Conservation (phyloP, 2,888 invertebrate species). For the Ormyrus nitidulus region DNA sequence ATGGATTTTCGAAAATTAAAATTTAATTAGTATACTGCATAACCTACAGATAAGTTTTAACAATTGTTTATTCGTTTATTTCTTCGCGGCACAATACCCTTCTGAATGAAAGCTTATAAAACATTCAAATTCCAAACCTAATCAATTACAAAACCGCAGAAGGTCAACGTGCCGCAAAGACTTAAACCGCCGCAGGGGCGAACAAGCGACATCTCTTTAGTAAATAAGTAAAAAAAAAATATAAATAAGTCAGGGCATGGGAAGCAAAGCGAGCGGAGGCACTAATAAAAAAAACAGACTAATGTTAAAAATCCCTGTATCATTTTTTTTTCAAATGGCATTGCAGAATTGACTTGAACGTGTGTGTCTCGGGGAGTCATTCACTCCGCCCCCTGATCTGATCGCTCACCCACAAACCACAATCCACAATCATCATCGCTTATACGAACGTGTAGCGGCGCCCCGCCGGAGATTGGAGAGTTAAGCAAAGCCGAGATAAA, state of each 20-base stretch:
- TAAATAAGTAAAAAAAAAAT: not conserved
- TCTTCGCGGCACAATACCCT: too few relatives aligned
- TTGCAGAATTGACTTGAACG: conserved; percentile 68
- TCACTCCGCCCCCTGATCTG: conserved; percentile 34
- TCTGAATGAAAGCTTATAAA: too few relatives aligned
- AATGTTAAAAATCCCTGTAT: conserved; percentile 40
- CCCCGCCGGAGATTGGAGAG: not conserved
- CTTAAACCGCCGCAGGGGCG: too few relatives aligned
- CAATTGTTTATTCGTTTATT: too few relatives aligned
- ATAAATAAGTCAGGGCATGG: not conserved
- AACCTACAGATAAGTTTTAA: too few relatives aligned
- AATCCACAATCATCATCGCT: conserved; percentile 55
- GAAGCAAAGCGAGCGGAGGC: not conserved
- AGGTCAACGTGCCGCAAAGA: too few relatives aligned
- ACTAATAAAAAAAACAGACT: conserved; percentile 33
- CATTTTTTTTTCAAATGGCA: conserved; percentile 69
- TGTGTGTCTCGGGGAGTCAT: conserved; percentile 46
- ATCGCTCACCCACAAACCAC: conserved; percentile 50
- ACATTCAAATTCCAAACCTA: too few relatives aligned
- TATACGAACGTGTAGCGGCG: conserved; percentile 34
- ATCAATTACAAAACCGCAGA: too few relatives aligned
- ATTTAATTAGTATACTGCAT: too few relatives aligned
- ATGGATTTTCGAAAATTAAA: too few relatives aligned
- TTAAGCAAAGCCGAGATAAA: conserved; percentile 12
- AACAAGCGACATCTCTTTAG: too few relatives aligned